These are phyloP conservation scores for Catostylus mosaicus DNA, from an alignment of 30 jellyfish, hydroid and myxozoan species.

Conservation along the genomic window DNA sequence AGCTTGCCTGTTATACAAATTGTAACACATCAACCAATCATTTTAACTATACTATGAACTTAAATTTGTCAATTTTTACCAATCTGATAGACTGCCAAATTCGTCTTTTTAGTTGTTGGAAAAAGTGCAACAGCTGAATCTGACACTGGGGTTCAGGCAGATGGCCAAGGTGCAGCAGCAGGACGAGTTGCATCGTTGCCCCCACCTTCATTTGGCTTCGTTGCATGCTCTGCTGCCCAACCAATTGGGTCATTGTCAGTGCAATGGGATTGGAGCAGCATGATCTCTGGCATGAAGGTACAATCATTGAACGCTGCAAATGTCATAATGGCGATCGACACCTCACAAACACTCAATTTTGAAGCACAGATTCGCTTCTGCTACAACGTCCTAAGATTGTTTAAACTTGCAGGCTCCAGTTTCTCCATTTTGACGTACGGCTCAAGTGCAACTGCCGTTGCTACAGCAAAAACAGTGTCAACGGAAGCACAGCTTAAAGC, in stretches of 20 bases:
- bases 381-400: slow-evolving; percentile 64
- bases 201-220: slow-evolving; percentile 82
- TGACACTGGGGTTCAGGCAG: slow-evolving; percentile 90
- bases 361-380: slow-evolving; percentile 78
- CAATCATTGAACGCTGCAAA: slow-evolving; percentile 84
- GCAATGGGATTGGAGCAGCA: slow-evolving; percentile 89
- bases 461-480: slow-evolving; percentile 53
- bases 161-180: slow-evolving; percentile 72
- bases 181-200: slow-evolving; percentile 83
- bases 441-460: slow-evolving; percentile 45
- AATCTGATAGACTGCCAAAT: background rate
- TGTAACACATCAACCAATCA: too few species aligned
- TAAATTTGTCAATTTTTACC: too few species aligned
- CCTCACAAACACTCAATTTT: slow-evolving; percentile 68
- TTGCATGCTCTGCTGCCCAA: slow-evolving; percentile 90
- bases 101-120: slow-evolving; percentile 76
- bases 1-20: too few species aligned
- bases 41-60: too few species aligned
- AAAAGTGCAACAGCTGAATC: slow-evolving; percentile 67
- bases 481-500: slow-evolving; percentile 62
- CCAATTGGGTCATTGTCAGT: slow-evolving; percentile 79
- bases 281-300: slow-evolving; percentile 70
- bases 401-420: slow-evolving; percentile 64
- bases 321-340: slow-evolving; percentile 78
- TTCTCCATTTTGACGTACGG: slow-evolving; percentile 80